Conservation (phyloP, 2,797 vertebrate genomes). For the Ctenosaura bakeri region DNA sequence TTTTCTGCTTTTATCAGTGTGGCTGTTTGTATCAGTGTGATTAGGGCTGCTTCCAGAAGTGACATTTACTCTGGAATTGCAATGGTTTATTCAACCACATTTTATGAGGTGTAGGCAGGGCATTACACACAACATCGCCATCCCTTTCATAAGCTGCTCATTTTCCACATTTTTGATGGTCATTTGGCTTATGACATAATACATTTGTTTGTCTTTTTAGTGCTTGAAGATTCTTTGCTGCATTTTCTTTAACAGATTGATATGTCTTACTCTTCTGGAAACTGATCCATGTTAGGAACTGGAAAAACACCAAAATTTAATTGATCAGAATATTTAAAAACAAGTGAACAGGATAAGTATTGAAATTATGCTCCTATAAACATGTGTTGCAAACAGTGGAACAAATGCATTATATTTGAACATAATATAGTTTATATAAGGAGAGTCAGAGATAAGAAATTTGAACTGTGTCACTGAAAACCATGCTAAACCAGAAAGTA, state of each 20-base stretch:
- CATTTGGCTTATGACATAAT: not conserved
- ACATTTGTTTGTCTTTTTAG: not conserved
- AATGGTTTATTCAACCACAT: too few species aligned
- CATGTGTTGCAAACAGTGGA: not conserved
- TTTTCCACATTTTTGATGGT: not conserved
- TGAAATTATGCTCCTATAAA: not conserved
- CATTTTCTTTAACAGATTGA: not conserved
- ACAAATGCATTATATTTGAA: not conserved
- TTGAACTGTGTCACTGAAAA: not conserved
- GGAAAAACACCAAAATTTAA: not conserved
- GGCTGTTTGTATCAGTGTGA: too few species aligned
- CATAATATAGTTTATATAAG: not conserved
- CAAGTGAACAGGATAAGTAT: not conserved
- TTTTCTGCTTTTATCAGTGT: too few species aligned
- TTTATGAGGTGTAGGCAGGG: too few species aligned
- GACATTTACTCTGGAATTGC: too few species aligned
- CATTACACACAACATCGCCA: too few species aligned
- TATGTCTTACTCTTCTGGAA: not conserved
- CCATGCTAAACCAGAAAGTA: not conserved
- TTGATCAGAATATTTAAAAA: not conserved
- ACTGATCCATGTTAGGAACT: not conserved
- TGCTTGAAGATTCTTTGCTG: not conserved
- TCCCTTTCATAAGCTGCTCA: not conserved
- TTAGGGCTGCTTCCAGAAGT: too few species aligned
- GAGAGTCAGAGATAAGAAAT: not conserved